Evolutionary conservation across 1,140 invertebrate species (phyloP), one percentile per base, ranked within the genome.

Genomic region (Drosophila erecta): DNA sequence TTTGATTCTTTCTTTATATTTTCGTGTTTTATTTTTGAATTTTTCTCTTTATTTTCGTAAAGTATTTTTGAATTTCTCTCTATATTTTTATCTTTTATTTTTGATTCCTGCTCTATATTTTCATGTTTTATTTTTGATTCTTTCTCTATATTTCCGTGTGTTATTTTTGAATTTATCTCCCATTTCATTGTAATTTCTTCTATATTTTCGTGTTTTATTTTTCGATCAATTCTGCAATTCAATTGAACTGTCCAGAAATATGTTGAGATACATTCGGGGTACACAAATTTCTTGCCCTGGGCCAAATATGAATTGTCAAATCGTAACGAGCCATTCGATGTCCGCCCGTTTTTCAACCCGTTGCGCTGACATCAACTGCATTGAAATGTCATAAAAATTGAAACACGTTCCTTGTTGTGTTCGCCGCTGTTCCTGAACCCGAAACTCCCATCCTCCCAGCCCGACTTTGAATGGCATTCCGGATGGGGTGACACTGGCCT

Each of bases 311-410:
- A 74, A 74, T 74, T 74, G 71, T 74, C 69, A 74, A 64, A 74
- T 47, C 64, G 71, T 74, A 74, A 74, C 71, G 69, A 74, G 37
- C 43, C 49, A 38, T 74, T 50, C 43, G 33, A 10, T 54, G 47
- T 41, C 30, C 50, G 22, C 46, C 53, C 27, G 55, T 67, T 84
- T 30, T 62, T 54, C 58, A 74, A 62, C 67, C 79, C 75, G 79
- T 86, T 86, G 71, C 83, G 71, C 83, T 89, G 83, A 89, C 84
- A 87, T 84, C 79, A 84, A 89, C 84, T 90, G 79, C 84, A 87
- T 87, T 87, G 84, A 89, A 89, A 84, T 90, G 84, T 87, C 84
- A 87, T 89, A 89, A 87, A 87, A 87, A 87, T 87, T 87, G 84
- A 89, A 87, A 87, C 84, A 87, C 84, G 85, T 86, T 79, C 69